Percentiles rank a stretch among this genome's conserved stretches.
These are phyloP conservation scores for Esox niger DNA, from an alignment of 2,113 vertebrate species.

Conservation along the genomic window DNA sequence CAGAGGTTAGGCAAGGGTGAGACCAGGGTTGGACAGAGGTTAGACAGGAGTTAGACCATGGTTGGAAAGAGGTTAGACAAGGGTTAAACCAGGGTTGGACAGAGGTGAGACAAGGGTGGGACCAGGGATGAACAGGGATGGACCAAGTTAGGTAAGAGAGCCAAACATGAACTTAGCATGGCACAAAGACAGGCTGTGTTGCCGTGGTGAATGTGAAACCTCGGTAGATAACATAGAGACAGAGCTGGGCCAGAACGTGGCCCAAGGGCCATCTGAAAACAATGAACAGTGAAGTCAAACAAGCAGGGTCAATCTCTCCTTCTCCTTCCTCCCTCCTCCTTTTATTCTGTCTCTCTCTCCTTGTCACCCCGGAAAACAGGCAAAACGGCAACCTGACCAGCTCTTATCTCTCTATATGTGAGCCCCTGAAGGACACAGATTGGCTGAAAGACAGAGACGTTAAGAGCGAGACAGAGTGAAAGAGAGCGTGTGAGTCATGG, in stretches of 20 bases:
- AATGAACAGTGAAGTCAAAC: conserved; percentile 31
- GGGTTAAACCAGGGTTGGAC: no score
- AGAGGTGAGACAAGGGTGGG: no score
- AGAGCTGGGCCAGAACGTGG: conserved; percentile 27
- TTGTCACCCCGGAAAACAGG: neutral
- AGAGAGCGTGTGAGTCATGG: conserved; percentile 23
- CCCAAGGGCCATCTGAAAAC: conserved; percentile 12
- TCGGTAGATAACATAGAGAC: conserved; percentile 47
- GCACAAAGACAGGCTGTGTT: conserved; percentile 56
- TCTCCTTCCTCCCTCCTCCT: neutral
- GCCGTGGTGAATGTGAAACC: conserved; percentile 47
- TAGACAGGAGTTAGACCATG: no score
- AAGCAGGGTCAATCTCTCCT: conserved; percentile 25
- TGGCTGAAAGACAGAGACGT: neutral
- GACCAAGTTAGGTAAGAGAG: conserved; percentile 16
- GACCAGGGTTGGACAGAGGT: no score
- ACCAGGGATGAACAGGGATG: neutral
- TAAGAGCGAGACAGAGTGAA: conserved; percentile 14
- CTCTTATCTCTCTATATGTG: conserved; percentile 40
- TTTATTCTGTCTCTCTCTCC: neutral
- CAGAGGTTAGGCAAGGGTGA: neutral
- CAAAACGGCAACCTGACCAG: conserved; percentile 31
- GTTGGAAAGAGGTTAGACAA: no score
- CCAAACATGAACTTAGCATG: conserved; percentile 12
- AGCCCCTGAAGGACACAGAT: conserved; percentile 42